These are phyloP conservation scores for Psix sp. DNA, from an alignment of 1,140 invertebrate species.

Conservation along the genomic window DNA sequence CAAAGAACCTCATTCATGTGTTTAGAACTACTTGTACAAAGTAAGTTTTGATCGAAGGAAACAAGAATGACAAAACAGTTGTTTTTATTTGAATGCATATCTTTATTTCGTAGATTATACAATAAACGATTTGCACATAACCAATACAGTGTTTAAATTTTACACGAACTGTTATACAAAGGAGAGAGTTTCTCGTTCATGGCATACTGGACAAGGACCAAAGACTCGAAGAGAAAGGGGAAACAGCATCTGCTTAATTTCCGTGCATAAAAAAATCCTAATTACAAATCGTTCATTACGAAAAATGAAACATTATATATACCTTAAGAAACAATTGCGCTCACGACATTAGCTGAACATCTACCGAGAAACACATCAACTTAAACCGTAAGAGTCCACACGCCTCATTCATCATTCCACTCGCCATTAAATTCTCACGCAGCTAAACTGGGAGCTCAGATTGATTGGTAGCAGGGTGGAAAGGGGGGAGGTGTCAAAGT, in stretches of 20 bases:
- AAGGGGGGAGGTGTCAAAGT: no score
- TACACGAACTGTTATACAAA: constrained; percentile 42
- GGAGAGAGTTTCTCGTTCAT: constrained; percentile 2
- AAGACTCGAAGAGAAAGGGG: not conserved
- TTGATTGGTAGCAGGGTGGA: no score
- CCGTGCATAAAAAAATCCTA: constrained; percentile 42
- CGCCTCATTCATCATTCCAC: not conserved
- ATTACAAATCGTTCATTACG: constrained; percentile 43
- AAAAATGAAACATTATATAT: constrained; percentile 34
- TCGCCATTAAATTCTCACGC: not conserved
- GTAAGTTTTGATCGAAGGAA: no score
- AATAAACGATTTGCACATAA: constrained; percentile 48
- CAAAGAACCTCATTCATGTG: no score
- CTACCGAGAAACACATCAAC: constrained; percentile 25
- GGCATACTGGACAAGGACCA: no score
- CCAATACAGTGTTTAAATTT: constrained; percentile 33
- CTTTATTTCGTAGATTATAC: constrained; percentile 42
- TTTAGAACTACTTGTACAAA: no score
- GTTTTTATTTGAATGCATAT: constrained; percentile 18
- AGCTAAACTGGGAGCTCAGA: no score
- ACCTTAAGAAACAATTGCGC: constrained; percentile 20
- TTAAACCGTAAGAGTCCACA: constrained; percentile 10
- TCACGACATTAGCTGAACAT: constrained; percentile 20
- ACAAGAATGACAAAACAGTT: no score
- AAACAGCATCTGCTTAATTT: constrained; percentile 8